Evolutionary conservation across 1,140 invertebrate genomes (phyloP), one percentile per base, ranked within the genome.

Genomic region (Solenopsis fugax): DNA sequence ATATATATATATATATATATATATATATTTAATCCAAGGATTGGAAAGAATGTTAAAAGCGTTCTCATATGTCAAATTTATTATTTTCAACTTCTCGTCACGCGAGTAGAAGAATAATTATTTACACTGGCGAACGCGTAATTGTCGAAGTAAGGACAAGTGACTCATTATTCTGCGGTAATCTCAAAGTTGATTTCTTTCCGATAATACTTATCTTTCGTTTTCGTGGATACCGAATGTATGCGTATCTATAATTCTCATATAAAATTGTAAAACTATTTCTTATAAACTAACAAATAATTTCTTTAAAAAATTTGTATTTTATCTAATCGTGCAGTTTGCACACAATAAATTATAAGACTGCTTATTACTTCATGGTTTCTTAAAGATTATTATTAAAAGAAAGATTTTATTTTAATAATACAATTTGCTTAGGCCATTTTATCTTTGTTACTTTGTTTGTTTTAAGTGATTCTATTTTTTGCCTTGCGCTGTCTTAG

Each of bases 201-300:
- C 16, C 69, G 54, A 82, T 73, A 84, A 56, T 48, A 48, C 41
- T 75, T 84, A 84, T 84, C 69, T 73, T 18, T 50, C 29, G 67
- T 73, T 34, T 45, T 16, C 18, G 5, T 4, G n/a, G 12, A 13
- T 29, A 60, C 9, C n/a, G 58, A 58, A 4, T n/a, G 16, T 41
- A 41, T 41, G 29, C 29, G 2, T 41, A 6, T 24, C n/a, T 45
- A 71, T 69, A 72, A 5, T 45, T 72, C n/a, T 1, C 10, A 54
- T 21, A 56, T 21, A 56, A n/a, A 56, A 56, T 2, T n/a, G 2
- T 21, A 56, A n/a, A 54, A 54, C 6, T 54, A 54, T 54, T 54
- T 54, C n/a, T 9, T 21, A 10, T 56, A 21, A 56, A 78, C 34
- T 16, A 34, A 77, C 10, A 9, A 56, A 10, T 4, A 45, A 69